These are phyloP conservation scores for Epizoanthus scotinus DNA, from an alignment of 92 coral and sea anemone genomes.

Conservation along the genomic window DNA sequence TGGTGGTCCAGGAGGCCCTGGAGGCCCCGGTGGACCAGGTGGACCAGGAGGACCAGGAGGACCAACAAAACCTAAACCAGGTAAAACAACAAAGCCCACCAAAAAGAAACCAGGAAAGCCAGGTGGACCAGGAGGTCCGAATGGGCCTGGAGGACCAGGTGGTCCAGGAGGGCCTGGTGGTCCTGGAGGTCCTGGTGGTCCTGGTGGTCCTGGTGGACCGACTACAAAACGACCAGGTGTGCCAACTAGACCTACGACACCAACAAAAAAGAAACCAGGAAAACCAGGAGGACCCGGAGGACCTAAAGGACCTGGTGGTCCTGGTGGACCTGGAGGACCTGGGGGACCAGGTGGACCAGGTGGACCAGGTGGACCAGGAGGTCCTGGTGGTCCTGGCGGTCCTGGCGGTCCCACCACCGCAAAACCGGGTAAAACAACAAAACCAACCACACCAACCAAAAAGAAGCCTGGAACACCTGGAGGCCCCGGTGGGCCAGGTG, in stretches of 20 bases:
- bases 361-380: constrained; percentile 67
- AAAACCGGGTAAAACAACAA: constrained; percentile 58
- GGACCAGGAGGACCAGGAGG: constrained; percentile 62
- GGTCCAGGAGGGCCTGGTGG: constrained; percentile 79
- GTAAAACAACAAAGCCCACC: constrained; percentile 60
- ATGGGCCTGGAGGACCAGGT: constrained; percentile 61
- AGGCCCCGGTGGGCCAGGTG: constrained; percentile 64
- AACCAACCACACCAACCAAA: constrained; percentile 64
- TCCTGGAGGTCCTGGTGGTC: constrained; percentile 55
- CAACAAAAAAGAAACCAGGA: constrained; percentile 55
- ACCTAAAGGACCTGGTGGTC: constrained; percentile 84
- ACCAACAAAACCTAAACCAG: constrained; percentile 59
- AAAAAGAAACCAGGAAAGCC: constrained; percentile 52
- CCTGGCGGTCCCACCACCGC: constrained; percentile 75
- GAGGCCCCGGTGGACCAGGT: constrained; percentile 66
- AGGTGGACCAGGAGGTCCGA: constrained; percentile 51
- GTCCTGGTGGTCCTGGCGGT: constrained; percentile 73
- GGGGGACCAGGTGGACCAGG: constrained; percentile 77
- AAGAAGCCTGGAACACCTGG: constrained; percentile 78
- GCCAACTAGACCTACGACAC: constrained; percentile 31
- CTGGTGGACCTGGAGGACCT: constrained; percentile 81
- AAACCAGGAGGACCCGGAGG: constrained; percentile 83
- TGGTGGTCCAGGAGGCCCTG: constrained; percentile 72
- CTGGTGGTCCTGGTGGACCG: constrained; percentile 49
- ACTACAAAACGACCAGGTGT: constrained; percentile 28